A percentile compares a stretch with the other conserved stretches of the same genome.
phyloP scores from a whole-genome alignment of 2,113 vertebrate genomes.

The Rhea pennata region DNA sequence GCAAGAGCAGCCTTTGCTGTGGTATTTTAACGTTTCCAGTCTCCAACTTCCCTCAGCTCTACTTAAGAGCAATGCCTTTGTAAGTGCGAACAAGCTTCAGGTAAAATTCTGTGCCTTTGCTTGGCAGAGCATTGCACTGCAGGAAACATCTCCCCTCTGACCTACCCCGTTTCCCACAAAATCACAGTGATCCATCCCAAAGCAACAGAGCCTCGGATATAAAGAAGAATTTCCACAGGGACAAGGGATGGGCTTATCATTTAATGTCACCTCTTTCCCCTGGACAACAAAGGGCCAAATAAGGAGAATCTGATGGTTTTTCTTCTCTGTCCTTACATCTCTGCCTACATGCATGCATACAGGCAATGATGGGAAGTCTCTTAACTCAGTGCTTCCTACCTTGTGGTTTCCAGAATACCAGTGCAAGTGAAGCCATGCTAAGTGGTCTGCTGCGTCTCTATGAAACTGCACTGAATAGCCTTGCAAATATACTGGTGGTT shows the following conservation, averaged over 20 bases:
- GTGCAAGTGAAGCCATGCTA: background rate
- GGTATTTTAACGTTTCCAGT: slow-evolving; percentile 64
- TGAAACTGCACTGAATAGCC: background rate
- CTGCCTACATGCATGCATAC: background rate
- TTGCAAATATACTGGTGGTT: background rate
- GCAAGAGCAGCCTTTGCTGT: slow-evolving; percentile 54
- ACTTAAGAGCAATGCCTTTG: slow-evolving; percentile 17
- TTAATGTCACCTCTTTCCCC: background rate
- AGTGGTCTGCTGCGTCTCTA: background rate
- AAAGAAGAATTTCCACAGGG: accelerated
- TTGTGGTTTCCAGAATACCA: background rate
- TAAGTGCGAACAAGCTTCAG: slow-evolving; percentile 11
- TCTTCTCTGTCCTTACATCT: background rate
- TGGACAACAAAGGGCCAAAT: background rate
- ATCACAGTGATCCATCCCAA: background rate
- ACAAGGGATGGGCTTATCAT: background rate
- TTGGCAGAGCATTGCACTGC: background rate
- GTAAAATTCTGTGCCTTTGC: background rate
- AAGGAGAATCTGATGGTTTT: background rate
- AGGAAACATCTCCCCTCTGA: background rate
- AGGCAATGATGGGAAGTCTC: accelerated
- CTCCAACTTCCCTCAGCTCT: slow-evolving; percentile 22
- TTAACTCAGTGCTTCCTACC: background rate
- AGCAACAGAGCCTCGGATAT: background rate
- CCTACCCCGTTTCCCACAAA: too few species aligned